Evolutionary conservation across 2,888 invertebrate species (phyloP), one percentile per base, ranked within the genome.

Genomic region (Ernsta delagoae): DNA sequence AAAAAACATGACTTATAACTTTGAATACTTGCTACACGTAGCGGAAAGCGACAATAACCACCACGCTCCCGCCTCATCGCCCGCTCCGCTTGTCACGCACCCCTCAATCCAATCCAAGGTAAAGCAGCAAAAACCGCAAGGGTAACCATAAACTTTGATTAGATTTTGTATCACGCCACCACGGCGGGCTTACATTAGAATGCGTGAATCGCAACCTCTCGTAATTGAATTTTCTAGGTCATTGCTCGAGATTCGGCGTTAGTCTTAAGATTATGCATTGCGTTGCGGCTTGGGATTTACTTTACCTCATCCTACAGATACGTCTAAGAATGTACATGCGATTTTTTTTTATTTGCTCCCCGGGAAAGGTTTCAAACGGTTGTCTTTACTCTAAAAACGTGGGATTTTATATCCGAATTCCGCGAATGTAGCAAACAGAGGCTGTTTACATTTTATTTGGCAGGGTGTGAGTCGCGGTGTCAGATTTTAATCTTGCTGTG

Each of bases 141-240:
- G 84, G 83, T 85, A 82, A 82, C 91, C 88, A 88, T 92, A 92
- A 92, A 92, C 88, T 92, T 92, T 92, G 92, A 92, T 92, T 92
- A 92, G 90, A 92, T 89, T 87, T 82, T 82, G 85, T 85, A 84
- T 85, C 84, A 77, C 84, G 78, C 83, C 79, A 78, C 81, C 77
- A 76, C 81, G 77, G 76, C 81, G 77, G 77, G 83, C 84, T 36
- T 83, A 90, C 90, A 91, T 91, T 90, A 90, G 88, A 90, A 89
- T 86, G 89, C 89, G 89, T 85, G 90, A 88, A 90, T 89, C 86
- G 88, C 84, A 82, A 80, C 82, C 81, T 73, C 74, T 78, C 81
- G 85, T 90, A 92, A 92, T 92, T 92, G 90, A 91, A 91, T 92
- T 92, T 90, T 90, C 90, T 89, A 89, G 88, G 87, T 89, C 90